These are phyloP conservation scores for Spinus pinus DNA, from an alignment of 2,797 vertebrate genomes.

Conservation along the genomic window DNA sequence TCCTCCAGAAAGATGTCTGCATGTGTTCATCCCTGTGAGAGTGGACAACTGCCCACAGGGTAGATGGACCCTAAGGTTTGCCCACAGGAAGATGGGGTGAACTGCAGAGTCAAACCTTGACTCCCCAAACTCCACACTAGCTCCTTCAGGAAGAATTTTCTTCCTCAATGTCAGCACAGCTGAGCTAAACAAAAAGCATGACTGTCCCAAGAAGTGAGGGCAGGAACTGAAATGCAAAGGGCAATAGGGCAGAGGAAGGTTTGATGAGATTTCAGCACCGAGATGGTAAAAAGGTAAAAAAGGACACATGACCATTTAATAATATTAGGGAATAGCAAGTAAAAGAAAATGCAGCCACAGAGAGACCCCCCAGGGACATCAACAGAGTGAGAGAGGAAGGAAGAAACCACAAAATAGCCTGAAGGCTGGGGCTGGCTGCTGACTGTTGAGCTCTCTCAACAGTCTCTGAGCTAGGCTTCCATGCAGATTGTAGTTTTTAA, in stretches of 20 bases:
- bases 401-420: constrained; percentile 9
- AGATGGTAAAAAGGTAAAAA: neutral
- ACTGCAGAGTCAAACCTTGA: neutral
- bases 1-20: neutral
- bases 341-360: neutral
- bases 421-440: neutral
- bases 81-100: neutral
- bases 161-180: neutral
- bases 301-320: neutral
- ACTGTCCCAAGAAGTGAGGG: neutral
- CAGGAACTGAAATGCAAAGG: neutral
- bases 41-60: too few relatives aligned
- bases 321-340: neutral
- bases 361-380: neutral
- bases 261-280: neutral
- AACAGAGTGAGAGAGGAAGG: neutral
- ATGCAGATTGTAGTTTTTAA: neutral
- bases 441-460: neutral
- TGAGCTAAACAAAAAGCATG: neutral
- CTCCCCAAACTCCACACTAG: neutral
- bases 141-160: neutral
- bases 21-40: neutral
- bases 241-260: neutral
- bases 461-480: neutral
- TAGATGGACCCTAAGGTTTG: neutral